Base-by-base conservation (phyloP, 2,797 vertebrate genomes). In the Tapera naevia region DNA sequence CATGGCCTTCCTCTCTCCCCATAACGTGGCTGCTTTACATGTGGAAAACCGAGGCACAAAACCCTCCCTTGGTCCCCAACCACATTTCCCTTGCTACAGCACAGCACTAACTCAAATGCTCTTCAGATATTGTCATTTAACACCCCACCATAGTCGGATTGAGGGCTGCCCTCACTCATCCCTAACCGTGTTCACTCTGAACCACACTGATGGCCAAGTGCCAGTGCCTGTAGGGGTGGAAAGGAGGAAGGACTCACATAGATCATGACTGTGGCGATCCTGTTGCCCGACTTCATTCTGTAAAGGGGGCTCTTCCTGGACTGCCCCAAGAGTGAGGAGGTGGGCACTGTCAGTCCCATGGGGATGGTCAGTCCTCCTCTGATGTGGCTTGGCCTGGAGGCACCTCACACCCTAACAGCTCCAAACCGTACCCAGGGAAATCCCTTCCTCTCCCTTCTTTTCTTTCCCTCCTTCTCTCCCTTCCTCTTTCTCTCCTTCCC, bases 251-350 rank as follows among this genome's bases (percentile, higher is more conserved):
- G 37, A 99, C 99, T 99, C 97, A 99, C 99, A 17, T 99, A 99
- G 93, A 99, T 98, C 99, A 99, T 99, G 93, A 99, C 97, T 0
- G 99, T 99, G 69, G 99, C 99, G 53, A 99, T 97, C 87, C 99
- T 98, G 97, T 99, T 99, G 83, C 99, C 99, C 3, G 99, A 99
- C 96, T 99, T 99, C 96, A 99, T 98, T 85, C 97, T 98, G 97
- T 98, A 99, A 67, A 99, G 97, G 5, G 99, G 99, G 90, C 99
- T 99, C 80, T 98, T 98, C n/a, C 96, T 96, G 6, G 99, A 99
- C 99, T 99, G 97, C 71, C 93, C 95, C 65, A 74, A 46, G 85
- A 75, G 43, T n/a, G 33, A 87, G 96, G 92, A 76, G 48, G 35
- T 54, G 82, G 45, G 66, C 13, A 18, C 0, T 1, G 74, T 84